Percentiles rank a stretch among this genome's conserved stretches.
phyloP scores from a whole-genome alignment of 2,797 vertebrate species.

The Lateolabrax maculatus region DNA sequence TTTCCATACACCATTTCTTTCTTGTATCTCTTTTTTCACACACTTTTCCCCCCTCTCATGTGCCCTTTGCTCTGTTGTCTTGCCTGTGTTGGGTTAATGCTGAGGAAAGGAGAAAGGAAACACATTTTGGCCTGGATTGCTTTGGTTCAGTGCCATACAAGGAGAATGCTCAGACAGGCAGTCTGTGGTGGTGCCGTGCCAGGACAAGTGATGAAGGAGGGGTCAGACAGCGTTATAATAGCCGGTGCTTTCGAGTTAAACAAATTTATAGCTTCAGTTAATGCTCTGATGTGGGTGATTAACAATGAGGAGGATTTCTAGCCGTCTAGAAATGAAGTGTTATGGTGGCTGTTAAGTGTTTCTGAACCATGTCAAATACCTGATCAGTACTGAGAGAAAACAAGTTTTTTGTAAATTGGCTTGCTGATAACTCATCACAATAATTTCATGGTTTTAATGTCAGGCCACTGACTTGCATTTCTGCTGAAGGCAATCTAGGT shows the following conservation, averaged over 20 bases:
- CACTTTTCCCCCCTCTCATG: background rate
- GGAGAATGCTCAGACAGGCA: background rate
- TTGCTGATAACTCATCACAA: conserved; percentile 44
- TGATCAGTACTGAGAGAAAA: conserved; percentile 26
- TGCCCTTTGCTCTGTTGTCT: conserved; percentile 6
- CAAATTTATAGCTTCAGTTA: conserved; percentile 25
- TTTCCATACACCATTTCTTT: background rate
- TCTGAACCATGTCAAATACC: conserved; percentile 36
- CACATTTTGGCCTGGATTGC: background rate
- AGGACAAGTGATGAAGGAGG: conserved; percentile 10
- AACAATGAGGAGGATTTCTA: background rate
- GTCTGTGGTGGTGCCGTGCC: background rate
- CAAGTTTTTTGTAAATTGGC: background rate
- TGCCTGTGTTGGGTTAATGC: background rate
- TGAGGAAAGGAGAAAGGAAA: background rate
- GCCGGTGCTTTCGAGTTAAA: conserved; percentile 42
- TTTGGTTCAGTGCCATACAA: conserved; percentile 7
- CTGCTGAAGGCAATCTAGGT: background rate
- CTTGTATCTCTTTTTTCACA: background rate
- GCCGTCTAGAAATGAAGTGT: conserved; percentile 20
- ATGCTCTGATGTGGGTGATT: conserved; percentile 39
- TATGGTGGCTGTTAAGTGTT: conserved; percentile 20
- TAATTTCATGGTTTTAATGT: conserved; percentile 45
- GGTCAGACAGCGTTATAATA: conserved; percentile 35
- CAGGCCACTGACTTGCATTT: conserved; percentile 18